phyloP scores from a whole-genome alignment of 2,797 vertebrate species.

The Onychomys leucogaster region DNA sequence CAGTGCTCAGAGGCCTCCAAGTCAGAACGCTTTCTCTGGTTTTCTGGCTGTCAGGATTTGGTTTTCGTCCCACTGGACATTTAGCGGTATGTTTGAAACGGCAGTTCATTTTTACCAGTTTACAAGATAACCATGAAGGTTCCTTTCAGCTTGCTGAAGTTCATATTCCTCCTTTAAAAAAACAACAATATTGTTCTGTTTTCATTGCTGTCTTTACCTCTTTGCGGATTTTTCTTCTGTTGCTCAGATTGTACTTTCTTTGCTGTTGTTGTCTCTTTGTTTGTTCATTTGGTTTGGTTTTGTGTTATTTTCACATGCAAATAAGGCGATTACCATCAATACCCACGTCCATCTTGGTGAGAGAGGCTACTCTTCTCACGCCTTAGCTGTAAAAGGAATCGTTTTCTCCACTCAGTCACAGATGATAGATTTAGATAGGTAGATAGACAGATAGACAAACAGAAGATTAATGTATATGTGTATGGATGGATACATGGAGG shows the following conservation, averaged over 20 bases:
- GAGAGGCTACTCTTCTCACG: slow-evolving; percentile 18
- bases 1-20: not conserved
- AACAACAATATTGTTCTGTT: slow-evolving; percentile 80
- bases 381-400: slow-evolving; percentile 36
- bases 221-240: slow-evolving; percentile 72
- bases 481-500: not conserved
- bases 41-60: slow-evolving; percentile 20
- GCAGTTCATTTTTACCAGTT: slow-evolving; percentile 26
- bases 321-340: slow-evolving; percentile 45
- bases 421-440: not conserved
- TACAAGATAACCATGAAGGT: slow-evolving; percentile 65
- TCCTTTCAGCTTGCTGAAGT: slow-evolving; percentile 89
- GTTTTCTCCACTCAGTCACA: not conserved
- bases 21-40: not conserved
- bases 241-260: slow-evolving; percentile 72
- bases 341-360: not conserved
- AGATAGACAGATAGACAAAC: not conserved
- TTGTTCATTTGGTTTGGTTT: slow-evolving; percentile 4
- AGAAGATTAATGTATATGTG: not conserved
- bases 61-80: slow-evolving; percentile 29
- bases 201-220: slow-evolving; percentile 80
- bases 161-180: slow-evolving; percentile 82
- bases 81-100: not conserved
- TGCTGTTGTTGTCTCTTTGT: slow-evolving; percentile 1
- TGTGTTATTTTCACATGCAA: slow-evolving; percentile 60